These are phyloP conservation scores for Bombus waltoni DNA, from an alignment of 1,140 invertebrate species.

Conservation along the genomic window DNA sequence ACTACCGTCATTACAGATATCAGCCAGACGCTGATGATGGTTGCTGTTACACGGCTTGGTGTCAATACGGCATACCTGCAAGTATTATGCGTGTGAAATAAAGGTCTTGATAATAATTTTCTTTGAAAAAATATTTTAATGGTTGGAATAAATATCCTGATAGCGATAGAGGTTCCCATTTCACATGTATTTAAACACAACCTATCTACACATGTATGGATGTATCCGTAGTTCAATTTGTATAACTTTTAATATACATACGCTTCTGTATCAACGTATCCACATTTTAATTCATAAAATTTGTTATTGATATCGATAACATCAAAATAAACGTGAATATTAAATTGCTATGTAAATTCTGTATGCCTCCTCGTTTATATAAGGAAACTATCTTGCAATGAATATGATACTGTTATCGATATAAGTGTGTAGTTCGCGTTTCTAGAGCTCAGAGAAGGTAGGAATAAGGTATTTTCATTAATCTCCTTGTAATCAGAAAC, in stretches of 20 bases:
- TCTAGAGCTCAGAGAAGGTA: too few relatives aligned
- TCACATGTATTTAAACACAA: too few relatives aligned
- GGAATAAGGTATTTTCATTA: too few relatives aligned
- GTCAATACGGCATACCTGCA: constrained; percentile 80
- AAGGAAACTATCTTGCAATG: background rate
- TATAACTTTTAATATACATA: background rate
- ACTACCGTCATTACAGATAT: constrained; percentile 80
- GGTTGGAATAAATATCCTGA: background rate
- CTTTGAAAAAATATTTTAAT: too few relatives aligned
- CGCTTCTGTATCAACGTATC: background rate
- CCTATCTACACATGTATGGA: too few relatives aligned
- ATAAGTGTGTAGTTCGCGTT: too few relatives aligned
- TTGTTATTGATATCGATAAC: background rate
- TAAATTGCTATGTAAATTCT: background rate
- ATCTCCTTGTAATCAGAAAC: too few relatives aligned
- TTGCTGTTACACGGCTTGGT: constrained; percentile 82
- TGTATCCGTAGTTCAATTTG: too few relatives aligned
- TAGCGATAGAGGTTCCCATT: background rate
- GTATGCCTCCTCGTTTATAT: too few relatives aligned
- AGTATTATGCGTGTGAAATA: background rate
- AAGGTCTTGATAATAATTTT: too few relatives aligned
- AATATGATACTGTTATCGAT: background rate
- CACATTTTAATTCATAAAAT: background rate
- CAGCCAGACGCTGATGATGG: constrained; percentile 83
- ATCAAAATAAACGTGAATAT: background rate